phyloP scores from a whole-genome alignment of 2,888 invertebrate species.

The Quadroppia sp. region DNA sequence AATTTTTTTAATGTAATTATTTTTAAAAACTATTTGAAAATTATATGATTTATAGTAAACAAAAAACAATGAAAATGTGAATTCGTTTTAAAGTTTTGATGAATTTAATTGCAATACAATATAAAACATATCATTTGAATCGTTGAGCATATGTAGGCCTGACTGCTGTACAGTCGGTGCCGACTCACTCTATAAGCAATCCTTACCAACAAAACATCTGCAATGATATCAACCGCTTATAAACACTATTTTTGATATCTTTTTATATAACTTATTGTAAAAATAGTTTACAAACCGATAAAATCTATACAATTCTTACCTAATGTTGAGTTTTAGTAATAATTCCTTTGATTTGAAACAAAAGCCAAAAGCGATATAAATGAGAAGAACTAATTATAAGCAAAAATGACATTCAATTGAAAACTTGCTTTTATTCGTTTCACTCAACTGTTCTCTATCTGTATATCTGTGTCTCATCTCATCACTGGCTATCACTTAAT shows the following conservation, averaged over 20 bases:
- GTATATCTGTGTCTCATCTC: not conserved
- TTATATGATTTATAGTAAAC: too few relatives aligned
- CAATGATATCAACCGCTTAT: not conserved
- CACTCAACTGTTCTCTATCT: not conserved
- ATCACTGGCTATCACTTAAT: slow-evolving; percentile 9
- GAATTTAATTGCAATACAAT: too few relatives aligned
- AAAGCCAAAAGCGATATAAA: not conserved
- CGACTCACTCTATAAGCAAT: not conserved
- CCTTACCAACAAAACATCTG: not conserved
- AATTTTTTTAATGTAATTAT: too few relatives aligned
- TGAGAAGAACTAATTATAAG: not conserved
- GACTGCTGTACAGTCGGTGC: not conserved
- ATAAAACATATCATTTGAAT: too few relatives aligned
- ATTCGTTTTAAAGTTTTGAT: too few relatives aligned
- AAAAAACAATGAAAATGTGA: too few relatives aligned
- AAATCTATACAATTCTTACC: slow-evolving; percentile 12
- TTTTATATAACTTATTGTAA: not conserved
- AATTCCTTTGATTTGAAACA: not conserved
- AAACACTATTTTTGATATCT: not conserved
- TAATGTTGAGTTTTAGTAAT: not conserved
- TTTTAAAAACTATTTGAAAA: too few relatives aligned
- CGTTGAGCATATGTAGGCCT: not conserved
- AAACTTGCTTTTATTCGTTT: too few relatives aligned
- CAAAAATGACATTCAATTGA: too few relatives aligned
- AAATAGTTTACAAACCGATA: too few relatives aligned